Conservation (phyloP, 1,140 invertebrate genomes). For the Ceratoteleas bidentatus region DNA sequence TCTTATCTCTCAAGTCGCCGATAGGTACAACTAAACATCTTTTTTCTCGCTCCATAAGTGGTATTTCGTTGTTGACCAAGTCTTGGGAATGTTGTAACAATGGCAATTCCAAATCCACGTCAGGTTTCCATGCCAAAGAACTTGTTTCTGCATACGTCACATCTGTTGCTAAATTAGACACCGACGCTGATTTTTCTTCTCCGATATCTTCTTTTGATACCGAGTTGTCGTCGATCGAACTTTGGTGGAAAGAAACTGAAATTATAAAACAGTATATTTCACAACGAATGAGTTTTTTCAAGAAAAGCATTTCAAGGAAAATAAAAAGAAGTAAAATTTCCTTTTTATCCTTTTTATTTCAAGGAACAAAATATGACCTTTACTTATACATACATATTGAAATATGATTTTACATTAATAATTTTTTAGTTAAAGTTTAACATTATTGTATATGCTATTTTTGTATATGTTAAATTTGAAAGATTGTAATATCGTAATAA, state of each 20-base stretch:
- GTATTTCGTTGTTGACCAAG: constrained; percentile 55
- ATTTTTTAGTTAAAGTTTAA: no score
- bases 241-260: constrained; percentile 78
- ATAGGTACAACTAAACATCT: constrained; percentile 78
- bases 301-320: no score
- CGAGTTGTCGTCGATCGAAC: constrained; percentile 72
- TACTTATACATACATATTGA: no score
- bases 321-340: no score
- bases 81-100: constrained; percentile 62
- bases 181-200: constrained; percentile 54
- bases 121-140: constrained; percentile 62
- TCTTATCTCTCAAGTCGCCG: constrained; percentile 75
- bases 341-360: no score
- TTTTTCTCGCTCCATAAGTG: constrained; percentile 78
- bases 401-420: no score
- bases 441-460: no score
- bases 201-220: constrained; percentile 48
- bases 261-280: neutral
- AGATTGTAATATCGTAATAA: no score
- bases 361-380: no score
- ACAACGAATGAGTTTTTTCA: no score
- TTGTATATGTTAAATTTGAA: no score
- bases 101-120: constrained; percentile 49
- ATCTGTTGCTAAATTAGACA: constrained; percentile 11
- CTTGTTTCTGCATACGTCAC: constrained; percentile 37